A percentile compares a stretch with the other conserved stretches of the same genome.
phyloP scores from a whole-genome alignment of 64 coral and sea anemone species.

The Orbicella faveolata region DNA sequence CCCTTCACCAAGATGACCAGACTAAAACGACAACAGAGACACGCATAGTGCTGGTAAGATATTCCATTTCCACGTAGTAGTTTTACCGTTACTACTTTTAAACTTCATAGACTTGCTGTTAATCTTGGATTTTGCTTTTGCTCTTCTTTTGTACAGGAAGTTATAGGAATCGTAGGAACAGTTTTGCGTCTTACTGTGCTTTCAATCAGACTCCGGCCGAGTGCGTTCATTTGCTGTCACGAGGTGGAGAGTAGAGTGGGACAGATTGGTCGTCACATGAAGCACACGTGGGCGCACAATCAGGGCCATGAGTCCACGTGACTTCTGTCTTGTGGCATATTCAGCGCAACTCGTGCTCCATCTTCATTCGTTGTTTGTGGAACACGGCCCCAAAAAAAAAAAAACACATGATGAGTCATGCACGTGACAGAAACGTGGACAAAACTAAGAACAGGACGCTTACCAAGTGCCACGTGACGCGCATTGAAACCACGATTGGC shows the following conservation, averaged over 20 bases:
- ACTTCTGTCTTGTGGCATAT: background rate
- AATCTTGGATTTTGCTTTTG: background rate
- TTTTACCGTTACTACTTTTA: background rate
- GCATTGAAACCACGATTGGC: no score
- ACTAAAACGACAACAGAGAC: background rate
- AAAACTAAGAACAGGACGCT: no score
- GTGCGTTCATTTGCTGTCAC: background rate
- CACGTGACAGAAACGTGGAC: no score
- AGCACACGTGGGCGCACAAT: background rate
- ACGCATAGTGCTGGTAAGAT: background rate
- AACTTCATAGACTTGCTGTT: background rate
- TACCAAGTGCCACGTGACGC: no score
- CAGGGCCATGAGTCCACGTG: background rate
- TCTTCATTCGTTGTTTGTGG: no score
- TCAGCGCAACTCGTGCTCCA: background rate
- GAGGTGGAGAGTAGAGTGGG: background rate
- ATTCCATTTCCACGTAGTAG: background rate
- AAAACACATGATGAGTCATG: no score
- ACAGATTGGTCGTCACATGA: background rate
- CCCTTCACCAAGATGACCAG: slow-evolving; percentile 41
- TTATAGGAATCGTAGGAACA: background rate
- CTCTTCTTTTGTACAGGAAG: background rate
- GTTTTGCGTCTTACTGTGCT: background rate
- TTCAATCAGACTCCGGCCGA: background rate
- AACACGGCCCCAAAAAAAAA: no score